These are phyloP conservation scores for Metaphire vulgaris DNA, from an alignment of 1,140 invertebrate species.

Conservation along the genomic window DNA sequence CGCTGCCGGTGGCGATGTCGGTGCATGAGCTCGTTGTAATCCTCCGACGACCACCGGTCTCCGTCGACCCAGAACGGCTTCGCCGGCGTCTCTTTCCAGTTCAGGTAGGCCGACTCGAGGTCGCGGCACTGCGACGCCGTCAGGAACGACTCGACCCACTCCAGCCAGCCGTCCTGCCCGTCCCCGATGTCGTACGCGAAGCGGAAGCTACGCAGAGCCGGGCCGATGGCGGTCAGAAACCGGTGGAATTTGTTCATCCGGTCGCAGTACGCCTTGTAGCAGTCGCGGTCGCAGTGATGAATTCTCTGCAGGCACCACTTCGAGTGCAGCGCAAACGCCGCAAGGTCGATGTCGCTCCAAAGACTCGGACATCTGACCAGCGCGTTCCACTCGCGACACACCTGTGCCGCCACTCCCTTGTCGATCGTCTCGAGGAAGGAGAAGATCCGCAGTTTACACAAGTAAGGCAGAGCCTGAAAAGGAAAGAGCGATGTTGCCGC, in stretches of 20 bases:
- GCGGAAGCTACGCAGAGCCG: constrained; percentile 36
- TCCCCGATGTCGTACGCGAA: constrained; percentile 47
- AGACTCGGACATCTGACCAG: constrained; percentile 35
- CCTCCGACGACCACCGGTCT: constrained; percentile 19
- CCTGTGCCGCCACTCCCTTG: constrained; percentile 36
- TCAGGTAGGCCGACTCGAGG: constrained; percentile 39
- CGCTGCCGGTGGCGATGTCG: constrained; percentile 36
- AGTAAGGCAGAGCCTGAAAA: constrained; percentile 40
- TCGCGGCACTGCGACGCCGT: constrained; percentile 31
- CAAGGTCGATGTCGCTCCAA: constrained; percentile 41
- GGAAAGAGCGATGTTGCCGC: constrained; percentile 33
- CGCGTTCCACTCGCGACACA: constrained; percentile 41
- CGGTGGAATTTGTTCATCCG: constrained; percentile 36
- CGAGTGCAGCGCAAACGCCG: constrained; percentile 35
- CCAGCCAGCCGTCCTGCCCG: constrained; percentile 36
- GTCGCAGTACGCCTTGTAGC: constrained; percentile 40
- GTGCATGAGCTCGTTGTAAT: constrained; percentile 35
- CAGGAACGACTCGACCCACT: constrained; percentile 36
- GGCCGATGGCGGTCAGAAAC: constrained; percentile 34
- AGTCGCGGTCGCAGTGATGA: constrained; percentile 35
- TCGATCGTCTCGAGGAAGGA: constrained; percentile 38
- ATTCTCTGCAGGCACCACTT: constrained; percentile 30
- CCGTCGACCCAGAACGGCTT: constrained; percentile 39
- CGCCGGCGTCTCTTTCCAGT: constrained; percentile 47
- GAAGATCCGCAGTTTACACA: constrained; percentile 46